phyloP scores from a whole-genome alignment of 2,797 vertebrate species.

The Takifugu rubripes region DNA sequence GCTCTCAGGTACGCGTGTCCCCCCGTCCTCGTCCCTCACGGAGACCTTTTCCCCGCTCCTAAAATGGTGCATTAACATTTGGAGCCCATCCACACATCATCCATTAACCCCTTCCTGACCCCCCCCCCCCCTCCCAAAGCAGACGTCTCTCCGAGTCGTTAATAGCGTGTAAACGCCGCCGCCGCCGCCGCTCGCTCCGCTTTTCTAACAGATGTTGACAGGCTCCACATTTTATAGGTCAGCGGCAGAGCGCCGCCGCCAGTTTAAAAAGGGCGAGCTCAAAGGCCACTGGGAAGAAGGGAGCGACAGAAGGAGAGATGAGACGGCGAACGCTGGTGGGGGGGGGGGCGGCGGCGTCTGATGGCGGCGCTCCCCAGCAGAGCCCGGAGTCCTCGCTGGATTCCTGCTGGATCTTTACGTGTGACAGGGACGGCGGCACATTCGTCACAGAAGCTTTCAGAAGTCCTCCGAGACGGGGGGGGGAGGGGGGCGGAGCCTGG shows the following conservation, averaged over 20 bases:
- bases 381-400: constrained; percentile 21
- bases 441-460: constrained; percentile 61
- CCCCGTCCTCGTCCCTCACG: constrained; percentile 14
- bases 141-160: constrained; percentile 51
- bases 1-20: not conserved
- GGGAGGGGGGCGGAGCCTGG: constrained; percentile 7
- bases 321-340: constrained; percentile 38
- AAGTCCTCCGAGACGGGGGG: constrained; percentile 49
- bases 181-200: constrained; percentile 39
- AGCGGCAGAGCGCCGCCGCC: constrained; percentile 37
- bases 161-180: constrained; percentile 70
- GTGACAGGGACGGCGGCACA: constrained; percentile 42
- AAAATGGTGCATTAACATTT: constrained; percentile 68
- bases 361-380: constrained; percentile 40
- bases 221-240: constrained; percentile 65
- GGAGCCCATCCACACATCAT: constrained; percentile 51
- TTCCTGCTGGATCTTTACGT: constrained; percentile 3
- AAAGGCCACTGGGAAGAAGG: constrained; percentile 51
- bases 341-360: constrained; percentile 41
- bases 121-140: constrained; percentile 4
- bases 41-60: constrained; percentile 38
- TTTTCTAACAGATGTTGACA: constrained; percentile 66
- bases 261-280: constrained; percentile 52
- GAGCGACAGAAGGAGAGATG: constrained; percentile 44
- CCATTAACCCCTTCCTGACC: constrained; percentile 31